Evolutionary conservation across 1,140 invertebrate genomes (phyloP).

Genomic region (Lordiphosa collinella): DNA sequence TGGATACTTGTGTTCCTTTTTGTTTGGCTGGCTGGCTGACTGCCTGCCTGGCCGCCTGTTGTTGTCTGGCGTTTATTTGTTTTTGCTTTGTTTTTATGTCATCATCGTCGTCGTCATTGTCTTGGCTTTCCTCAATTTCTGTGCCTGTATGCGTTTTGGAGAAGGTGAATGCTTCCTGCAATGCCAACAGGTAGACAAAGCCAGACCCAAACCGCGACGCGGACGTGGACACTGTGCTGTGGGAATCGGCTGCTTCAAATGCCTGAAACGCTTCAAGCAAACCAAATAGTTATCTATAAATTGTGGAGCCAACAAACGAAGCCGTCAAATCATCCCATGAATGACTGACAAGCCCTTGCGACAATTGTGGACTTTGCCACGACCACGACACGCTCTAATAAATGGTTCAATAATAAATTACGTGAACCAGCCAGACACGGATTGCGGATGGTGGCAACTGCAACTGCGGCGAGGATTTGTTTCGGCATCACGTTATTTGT

Average conservation of each 20-base stretch:
- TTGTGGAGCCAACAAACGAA: constrained; percentile 48
- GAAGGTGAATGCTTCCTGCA: constrained; percentile 75
- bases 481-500: constrained; percentile 70
- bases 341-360: constrained; percentile 59
- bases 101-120: constrained; percentile 65
- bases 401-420: constrained; percentile 75
- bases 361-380: constrained; percentile 53
- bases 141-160: constrained; percentile 6
- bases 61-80: constrained; percentile 45
- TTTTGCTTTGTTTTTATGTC: constrained; percentile 66
- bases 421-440: constrained; percentile 14
- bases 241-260: constrained; percentile 67
- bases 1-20: constrained; percentile 63
- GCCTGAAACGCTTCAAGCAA: constrained; percentile 49
- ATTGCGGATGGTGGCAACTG: background rate
- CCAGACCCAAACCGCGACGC: constrained; percentile 23
- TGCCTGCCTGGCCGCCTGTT: too few relatives aligned
- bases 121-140: constrained; percentile 14
- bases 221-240: constrained; percentile 32
- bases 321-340: constrained; percentile 57
- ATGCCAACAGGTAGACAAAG: constrained; percentile 73
- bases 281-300: constrained; percentile 61
- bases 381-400: constrained; percentile 63
- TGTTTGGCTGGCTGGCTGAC: constrained; percentile 45
- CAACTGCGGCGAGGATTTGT: constrained; percentile 34